These are phyloP conservation scores for Eupithecia centaureata DNA, from an alignment of 2,888 invertebrate species.

Conservation along the genomic window DNA sequence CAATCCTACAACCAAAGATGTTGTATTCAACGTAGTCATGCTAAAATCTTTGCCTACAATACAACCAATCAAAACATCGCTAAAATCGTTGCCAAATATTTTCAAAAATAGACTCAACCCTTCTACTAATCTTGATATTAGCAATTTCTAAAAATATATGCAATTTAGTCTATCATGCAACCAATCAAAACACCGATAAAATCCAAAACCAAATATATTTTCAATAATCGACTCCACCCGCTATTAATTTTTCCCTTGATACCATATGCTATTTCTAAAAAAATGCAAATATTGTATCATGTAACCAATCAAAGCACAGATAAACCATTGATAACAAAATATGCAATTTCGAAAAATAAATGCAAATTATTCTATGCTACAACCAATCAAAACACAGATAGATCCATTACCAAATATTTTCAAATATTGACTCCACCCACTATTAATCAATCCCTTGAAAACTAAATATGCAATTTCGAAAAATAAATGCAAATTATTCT, in stretches of 20 bases:
- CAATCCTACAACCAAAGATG: neutral
- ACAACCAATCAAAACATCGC: neutral
- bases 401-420: neutral
- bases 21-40: no score
- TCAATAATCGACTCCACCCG: neutral
- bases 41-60: no score
- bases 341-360: neutral
- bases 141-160: neutral
- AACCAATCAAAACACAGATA: neutral
- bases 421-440: neutral
- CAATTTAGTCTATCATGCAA: neutral
- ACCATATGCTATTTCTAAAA: no score
- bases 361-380: neutral
- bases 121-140: no score
- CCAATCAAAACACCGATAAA: neutral
- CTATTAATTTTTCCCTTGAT: no score
- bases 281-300: no score
- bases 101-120: no score
- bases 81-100: no score
- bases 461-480: neutral
- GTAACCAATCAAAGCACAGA: no score
- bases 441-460: no score
- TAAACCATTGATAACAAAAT: no score
- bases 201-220: neutral
- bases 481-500: neutral